These are phyloP conservation scores for Crotophaga sulcirostris DNA, from an alignment of 2,113 vertebrate genomes.

Conservation along the genomic window DNA sequence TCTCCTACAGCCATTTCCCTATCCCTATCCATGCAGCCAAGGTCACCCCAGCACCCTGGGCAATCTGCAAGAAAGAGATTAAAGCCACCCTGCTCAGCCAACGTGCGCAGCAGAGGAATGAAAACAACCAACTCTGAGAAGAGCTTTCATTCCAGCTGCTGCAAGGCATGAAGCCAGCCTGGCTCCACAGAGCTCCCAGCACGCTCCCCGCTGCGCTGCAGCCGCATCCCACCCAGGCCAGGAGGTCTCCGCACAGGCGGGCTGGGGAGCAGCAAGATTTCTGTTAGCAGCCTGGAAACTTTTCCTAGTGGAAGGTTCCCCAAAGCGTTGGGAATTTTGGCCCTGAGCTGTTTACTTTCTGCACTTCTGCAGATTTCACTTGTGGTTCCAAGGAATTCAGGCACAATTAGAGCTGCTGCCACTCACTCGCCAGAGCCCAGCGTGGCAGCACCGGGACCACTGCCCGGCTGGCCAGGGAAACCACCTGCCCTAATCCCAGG, in stretches of 20 bases:
- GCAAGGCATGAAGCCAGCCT: neutral
- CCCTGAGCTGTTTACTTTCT: neutral
- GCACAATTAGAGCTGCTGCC: neutral
- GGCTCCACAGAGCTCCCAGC: neutral
- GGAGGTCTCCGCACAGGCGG: neutral
- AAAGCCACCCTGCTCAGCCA: neutral
- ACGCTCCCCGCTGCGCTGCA: neutral
- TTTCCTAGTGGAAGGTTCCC: neutral
- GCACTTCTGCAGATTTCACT: constrained; percentile 38
- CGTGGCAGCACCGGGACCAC: rapidly evolving
- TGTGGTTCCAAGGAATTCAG: constrained; percentile 19
- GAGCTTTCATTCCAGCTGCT: neutral
- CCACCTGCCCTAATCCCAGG: neutral
- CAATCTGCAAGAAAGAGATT: neutral
- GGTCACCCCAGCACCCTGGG: neutral
- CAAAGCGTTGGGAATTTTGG: neutral
- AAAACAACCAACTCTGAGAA: neutral
- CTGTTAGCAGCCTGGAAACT: neutral
- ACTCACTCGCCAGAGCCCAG: neutral
- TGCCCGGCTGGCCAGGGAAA: rapidly evolving
- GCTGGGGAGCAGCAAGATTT: neutral
- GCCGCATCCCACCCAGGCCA: neutral
- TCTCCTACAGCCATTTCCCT: neutral
- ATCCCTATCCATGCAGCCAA: neutral
- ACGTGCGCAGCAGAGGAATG: neutral